Conservation (phyloP, 2,888 invertebrate genomes). For the Pandemis corylana region DNA sequence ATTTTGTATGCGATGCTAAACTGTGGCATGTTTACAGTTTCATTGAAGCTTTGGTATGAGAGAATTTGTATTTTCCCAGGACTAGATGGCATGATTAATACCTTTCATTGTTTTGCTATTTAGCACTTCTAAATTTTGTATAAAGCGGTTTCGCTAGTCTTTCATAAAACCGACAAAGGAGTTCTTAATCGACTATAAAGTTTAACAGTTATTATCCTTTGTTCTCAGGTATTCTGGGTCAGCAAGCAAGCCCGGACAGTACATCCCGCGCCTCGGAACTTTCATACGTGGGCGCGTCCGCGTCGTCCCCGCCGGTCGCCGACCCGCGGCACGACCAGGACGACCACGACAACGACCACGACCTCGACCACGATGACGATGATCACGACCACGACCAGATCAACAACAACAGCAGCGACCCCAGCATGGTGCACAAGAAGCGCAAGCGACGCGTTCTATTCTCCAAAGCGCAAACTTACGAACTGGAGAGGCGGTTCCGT, state of each 20-base stretch:
- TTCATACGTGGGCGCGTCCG: constrained; percentile 81
- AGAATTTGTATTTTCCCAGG: not conserved
- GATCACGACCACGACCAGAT: constrained; percentile 79
- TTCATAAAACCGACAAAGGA: not conserved
- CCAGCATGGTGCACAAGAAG: constrained; percentile 90
- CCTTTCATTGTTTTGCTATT: too few relatives aligned
- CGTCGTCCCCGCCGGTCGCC: constrained; percentile 68
- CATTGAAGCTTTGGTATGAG: constrained; percentile 22
- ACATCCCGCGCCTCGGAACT: constrained; percentile 94
- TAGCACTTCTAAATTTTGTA: not conserved
- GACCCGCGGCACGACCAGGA: constrained; percentile 69
- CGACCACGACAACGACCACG: constrained; percentile 71
- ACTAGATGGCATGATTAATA: not conserved
- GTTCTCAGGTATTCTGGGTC: constrained; percentile 83
- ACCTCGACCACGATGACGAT: constrained; percentile 84
- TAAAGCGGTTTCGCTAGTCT: not conserved
- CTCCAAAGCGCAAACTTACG: constrained; percentile 98
- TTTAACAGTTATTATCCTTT: constrained; percentile 47
- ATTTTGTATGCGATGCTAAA: constrained; percentile 62
- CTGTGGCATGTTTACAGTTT: constrained; percentile 33
- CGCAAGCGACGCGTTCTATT: constrained; percentile 98
- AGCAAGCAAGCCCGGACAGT: constrained; percentile 93
- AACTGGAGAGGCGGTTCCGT: constrained; percentile 96
- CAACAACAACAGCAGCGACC: constrained; percentile 67
- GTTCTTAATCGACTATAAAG: not conserved